phyloP scores from a whole-genome alignment of 2,113 vertebrate species.

The Lophotis ruficrista region DNA sequence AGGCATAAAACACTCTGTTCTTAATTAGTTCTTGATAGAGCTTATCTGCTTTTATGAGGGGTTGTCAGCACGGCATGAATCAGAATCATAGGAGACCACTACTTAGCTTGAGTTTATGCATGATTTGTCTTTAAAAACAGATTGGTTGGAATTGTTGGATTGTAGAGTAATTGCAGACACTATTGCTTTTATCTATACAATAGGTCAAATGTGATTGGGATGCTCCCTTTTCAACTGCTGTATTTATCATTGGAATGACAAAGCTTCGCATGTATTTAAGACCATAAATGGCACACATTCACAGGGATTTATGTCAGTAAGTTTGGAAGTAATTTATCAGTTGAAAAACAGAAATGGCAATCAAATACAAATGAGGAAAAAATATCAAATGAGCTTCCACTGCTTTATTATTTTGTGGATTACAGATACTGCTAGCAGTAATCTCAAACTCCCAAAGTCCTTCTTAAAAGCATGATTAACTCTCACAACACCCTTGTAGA shows the following conservation, averaged over 20 bases:
- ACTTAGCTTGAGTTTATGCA: slow-evolving; percentile 46
- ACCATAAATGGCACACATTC: not conserved
- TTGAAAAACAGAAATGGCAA: slow-evolving; percentile 4
- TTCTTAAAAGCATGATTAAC: not conserved
- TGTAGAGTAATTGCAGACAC: not conserved
- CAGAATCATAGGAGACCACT: slow-evolving; percentile 35
- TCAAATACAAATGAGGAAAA: not conserved
- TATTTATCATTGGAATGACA: slow-evolving; percentile 19
- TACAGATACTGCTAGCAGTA: not conserved
- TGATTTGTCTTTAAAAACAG: slow-evolving; percentile 41
- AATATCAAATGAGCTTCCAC: not conserved
- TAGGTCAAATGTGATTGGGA: not conserved
- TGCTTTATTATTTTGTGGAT: not conserved
- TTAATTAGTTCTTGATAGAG: slow-evolving; percentile 52
- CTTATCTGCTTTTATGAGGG: slow-evolving; percentile 53
- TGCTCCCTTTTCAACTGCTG: slow-evolving; percentile 21
- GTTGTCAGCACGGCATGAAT: slow-evolving; percentile 42
- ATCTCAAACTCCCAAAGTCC: not conserved
- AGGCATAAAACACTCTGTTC: slow-evolving; percentile 33
- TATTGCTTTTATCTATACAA: not conserved
- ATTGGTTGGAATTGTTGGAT: slow-evolving; percentile 40
- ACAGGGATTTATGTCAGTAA: not conserved
- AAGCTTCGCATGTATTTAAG: not conserved
- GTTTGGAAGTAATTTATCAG: slow-evolving; percentile 41
- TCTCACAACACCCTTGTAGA: not conserved